Conservation (phyloP, 2,888 invertebrate genomes). For the Steinernema scapterisci region DNA sequence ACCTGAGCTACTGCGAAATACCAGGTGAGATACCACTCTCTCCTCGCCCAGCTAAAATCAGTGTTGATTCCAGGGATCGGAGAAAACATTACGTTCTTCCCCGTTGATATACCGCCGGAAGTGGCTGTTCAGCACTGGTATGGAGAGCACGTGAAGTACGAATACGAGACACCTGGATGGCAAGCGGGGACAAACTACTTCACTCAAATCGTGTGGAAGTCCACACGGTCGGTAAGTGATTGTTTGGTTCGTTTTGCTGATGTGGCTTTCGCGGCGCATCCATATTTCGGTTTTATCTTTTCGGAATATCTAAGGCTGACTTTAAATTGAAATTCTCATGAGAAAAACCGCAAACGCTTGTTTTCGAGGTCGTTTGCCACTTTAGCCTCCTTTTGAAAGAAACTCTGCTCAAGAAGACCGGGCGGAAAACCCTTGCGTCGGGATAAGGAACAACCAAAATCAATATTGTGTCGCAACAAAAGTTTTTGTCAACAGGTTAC, state of each 20-base stretch:
- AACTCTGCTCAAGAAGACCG: neutral
- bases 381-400: neutral
- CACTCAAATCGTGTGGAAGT: slow-evolving; percentile 71
- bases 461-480: neutral
- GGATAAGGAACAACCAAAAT: neutral
- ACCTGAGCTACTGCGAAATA: slow-evolving; percentile 45
- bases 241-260: neutral
- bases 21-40: slow-evolving; percentile 40
- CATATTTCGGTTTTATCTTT: neutral
- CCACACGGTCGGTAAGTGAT: slow-evolving; percentile 67
- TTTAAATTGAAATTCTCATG: neutral
- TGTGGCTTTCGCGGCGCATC: neutral
- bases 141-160: slow-evolving; percentile 62
- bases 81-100: slow-evolving; percentile 67
- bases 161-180: slow-evolving; percentile 66
- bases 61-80: slow-evolving; percentile 56
- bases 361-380: slow-evolving; percentile 11
- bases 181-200: slow-evolving; percentile 70
- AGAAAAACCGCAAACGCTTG: neutral
- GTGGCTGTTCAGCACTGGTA: slow-evolving; percentile 58
- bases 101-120: slow-evolving; percentile 52
- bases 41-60: neutral
- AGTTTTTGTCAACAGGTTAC: slow-evolving; percentile 4
- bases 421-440: neutral
- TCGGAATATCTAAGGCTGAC: neutral